Evolutionary conservation across 2,113 vertebrate species (phyloP).

Genomic region (Crotalus helleri): DNA sequence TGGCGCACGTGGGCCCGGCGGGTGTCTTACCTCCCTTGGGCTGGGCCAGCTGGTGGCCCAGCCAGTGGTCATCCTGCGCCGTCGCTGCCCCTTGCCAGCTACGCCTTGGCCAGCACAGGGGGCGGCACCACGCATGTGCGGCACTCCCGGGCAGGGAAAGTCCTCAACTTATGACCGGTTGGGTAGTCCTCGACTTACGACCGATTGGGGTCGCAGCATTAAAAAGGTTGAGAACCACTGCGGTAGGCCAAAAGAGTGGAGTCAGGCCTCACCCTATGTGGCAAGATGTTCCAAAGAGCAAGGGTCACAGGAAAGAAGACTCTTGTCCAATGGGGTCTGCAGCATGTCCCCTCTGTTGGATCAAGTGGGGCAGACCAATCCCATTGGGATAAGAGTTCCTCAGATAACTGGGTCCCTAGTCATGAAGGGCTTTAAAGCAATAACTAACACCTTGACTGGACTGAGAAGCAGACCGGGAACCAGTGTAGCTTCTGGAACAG

Average conservation of each 20-base stretch:
- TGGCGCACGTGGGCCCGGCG: too few species aligned
- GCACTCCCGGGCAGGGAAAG: too few species aligned
- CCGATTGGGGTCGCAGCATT: too few species aligned
- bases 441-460: neutral
- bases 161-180: too few species aligned
- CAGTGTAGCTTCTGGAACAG: neutral
- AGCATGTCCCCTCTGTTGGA: neutral
- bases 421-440: neutral
- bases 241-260: neutral
- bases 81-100: too few species aligned
- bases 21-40: too few species aligned
- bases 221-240: too few species aligned
- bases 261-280: neutral
- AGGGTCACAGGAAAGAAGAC: neutral
- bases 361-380: neutral
- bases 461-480: neutral
- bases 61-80: too few species aligned
- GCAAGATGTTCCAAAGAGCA: neutral
- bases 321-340: neutral
- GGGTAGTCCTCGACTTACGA: too few species aligned
- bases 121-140: too few species aligned
- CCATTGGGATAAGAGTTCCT: neutral
- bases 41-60: too few species aligned
- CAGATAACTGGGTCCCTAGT: neutral
- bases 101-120: too few species aligned